Evolutionary conservation across 2,888 invertebrate genomes (phyloP), one percentile per base, ranked within the genome.

Genomic region (Chorisops tibialis): DNA sequence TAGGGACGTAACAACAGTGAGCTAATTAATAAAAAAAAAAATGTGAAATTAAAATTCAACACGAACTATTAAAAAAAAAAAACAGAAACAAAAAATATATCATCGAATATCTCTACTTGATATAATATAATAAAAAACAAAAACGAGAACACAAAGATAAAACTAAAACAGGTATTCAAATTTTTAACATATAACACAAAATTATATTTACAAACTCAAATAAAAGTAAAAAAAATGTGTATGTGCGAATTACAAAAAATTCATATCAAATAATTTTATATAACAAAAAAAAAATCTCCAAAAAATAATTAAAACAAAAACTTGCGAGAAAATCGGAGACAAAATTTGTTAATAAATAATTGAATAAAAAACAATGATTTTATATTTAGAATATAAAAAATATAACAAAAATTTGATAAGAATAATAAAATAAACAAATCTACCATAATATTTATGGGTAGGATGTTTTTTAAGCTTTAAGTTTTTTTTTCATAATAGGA

Each of bases 161-260:
- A n/a, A n/a, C n/a, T n/a, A 54, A 43, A 43, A 16, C 16, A 14
- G 14, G 35, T 52, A n/a, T 18, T 54, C 45, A 30, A 43, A 56
- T 45, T 54, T 56, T 16, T 19, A 52, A 39, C 51, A 52, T 49
- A 52, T 38, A 38, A 52, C 5, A 52, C 52, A 38, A 52, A n/a
- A 52, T 45, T 56, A 56, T 56, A 56, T 56, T 56, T 56, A 56
- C 56, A 56, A 56, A 30, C 45, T 30, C 43, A 56, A 56, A 56
- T 56, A 30, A 16, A 24, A 16, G 56, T 45, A 56, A 56, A 45
- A 30, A 43, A 16, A 3, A 43, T 56, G 43, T 43, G 30, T 30
- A 30, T 30, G 30, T 9, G 30, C 9, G 30, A 30, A 30, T 45
- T 56, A 56, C 56, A 56, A 45, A 56, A 56, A 56, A 51, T 35